Base-by-base conservation (phyloP, 1,140 invertebrate species). In the Heliothis subflexa region DNA sequence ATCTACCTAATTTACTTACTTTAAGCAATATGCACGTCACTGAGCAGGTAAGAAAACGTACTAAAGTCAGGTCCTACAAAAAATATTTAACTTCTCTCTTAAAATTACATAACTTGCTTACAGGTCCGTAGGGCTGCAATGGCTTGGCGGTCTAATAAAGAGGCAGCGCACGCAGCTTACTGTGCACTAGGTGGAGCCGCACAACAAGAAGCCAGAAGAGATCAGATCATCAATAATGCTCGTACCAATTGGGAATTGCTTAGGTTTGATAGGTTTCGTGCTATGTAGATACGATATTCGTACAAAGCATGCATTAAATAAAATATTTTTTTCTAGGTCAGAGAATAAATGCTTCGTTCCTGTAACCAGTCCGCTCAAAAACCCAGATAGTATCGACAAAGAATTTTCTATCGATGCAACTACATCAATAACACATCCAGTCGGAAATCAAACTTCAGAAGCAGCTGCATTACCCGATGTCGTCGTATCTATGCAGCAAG, bases 141-240 rank as follows among this genome's bases (percentile, higher is more conserved):
- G 93, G 96, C 97, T 16, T 98, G 97, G 97, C 93, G 97, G 70
- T 95, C 95, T 55, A 96, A 97, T 78, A 97, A 97, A 90, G 97
- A 97, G 87, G 95, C 95, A 21, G 96, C 95, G n/a, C 96, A 96
- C 85, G 95, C 96, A 0, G 95, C 96, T 13, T 96, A 96, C 78
- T 95, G 96, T 73, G 96, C 97, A 45, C 94, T 97, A 3, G 96
- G 95, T n/a, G 96, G 96, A 45, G 95, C 96, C 80, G 96, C 96
- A 2, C 96, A 96, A 81, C 95, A 96, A 78, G 97, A 96, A 79
- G 96, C 96, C 33, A 93, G 96, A 0, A 93, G 97, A 3, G 97
- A 97, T 85, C 96, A 97, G 91, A 96, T 97, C 1, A 97, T 98
- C 73, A 96, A 97, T 40, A 98, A 98, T 89, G 97, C 97, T 1